These are phyloP conservation scores for Mycteria americana DNA, from an alignment of 2,797 vertebrate genomes.

Conservation along the genomic window DNA sequence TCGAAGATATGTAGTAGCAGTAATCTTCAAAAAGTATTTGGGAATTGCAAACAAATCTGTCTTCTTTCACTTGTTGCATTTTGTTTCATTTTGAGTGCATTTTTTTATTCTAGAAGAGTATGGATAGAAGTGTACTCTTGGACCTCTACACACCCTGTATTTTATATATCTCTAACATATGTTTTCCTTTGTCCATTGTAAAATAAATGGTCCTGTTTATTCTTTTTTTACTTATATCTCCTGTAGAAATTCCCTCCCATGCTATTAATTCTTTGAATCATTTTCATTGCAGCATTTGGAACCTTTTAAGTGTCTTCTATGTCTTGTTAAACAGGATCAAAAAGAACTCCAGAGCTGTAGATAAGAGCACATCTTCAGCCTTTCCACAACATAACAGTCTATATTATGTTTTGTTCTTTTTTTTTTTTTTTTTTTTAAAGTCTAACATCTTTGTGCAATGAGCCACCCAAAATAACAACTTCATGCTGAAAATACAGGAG, in stretches of 20 bases:
- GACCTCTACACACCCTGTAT: neutral
- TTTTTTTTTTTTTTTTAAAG: neutral
- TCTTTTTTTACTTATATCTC: slow-evolving; percentile 28
- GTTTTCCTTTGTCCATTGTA: slow-evolving; percentile 53
- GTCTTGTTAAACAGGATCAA: slow-evolving; percentile 42
- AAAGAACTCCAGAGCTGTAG: slow-evolving; percentile 4
- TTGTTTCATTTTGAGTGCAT: neutral
- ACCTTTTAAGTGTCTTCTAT: slow-evolving; percentile 33
- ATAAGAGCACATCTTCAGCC: neutral
- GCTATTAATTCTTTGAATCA: slow-evolving; percentile 19
- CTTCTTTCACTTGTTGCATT: slow-evolving; percentile 3
- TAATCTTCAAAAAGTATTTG: neutral
- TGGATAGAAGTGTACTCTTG: neutral
- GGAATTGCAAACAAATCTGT: neutral
- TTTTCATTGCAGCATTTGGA: slow-evolving; percentile 41
- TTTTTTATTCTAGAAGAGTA: neutral
- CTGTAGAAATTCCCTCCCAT: slow-evolving; percentile 21
- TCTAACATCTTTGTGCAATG: neutral
- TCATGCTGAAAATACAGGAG: slow-evolving; percentile 5
- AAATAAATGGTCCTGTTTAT: slow-evolving; percentile 62
- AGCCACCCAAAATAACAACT: neutral
- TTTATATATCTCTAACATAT: slow-evolving; percentile 28
- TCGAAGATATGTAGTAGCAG: neutral
- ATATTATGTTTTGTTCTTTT: neutral
- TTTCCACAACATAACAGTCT: slow-evolving; percentile 19